Evolutionary conservation across 2,113 vertebrate genomes (phyloP), one percentile per base, ranked within the genome.

Genomic region (Oostethus manadensis): DNA sequence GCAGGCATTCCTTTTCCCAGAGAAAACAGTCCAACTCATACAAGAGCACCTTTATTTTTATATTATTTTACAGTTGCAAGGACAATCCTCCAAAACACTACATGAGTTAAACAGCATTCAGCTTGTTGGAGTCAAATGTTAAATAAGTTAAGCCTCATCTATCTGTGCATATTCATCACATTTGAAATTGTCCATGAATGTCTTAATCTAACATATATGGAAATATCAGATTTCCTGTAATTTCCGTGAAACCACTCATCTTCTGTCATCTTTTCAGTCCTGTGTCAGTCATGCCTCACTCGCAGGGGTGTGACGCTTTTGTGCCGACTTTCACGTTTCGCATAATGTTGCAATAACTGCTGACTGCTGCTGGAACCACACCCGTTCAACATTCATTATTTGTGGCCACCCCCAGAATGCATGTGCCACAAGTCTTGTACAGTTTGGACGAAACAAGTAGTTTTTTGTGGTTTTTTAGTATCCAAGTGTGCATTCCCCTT

Each of bases 291-390:
- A 22, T 1, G 21, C 57, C 47, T 20, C 13, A 14, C 66, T 33
- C 58, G 62, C 22, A 65, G 58, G 38, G 4, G 60, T 71, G 60
- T 71, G 71, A 71, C 78, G 3, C 75, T 75, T 67, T 66, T 22
- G 21, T 64, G 64, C 21, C n/a, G 62, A 77, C 68, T 79, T 76
- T 64, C 57, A 60, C 58, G 43, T 46, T 58, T 46, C 40, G 51
- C 61, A 29, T 56, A 63, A 56, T 77, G 68, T 69, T 40, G 67
- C 68, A 70, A 68, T 49, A 58, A 58, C 59, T 29, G 45, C 58
- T 3, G 6, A 1, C 22, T 21, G 45, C 46, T 42, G 23, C n/a
- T 14, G 53, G n/a, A 21, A 35, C 33, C 53, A 21, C 53, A 40
- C 53, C 53, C 33, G n/a, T 11, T 55, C 11, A n/a, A 20, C 51